Base-by-base conservation (phyloP, 2,113 vertebrate species). In the Arvicanthis niloticus region DNA sequence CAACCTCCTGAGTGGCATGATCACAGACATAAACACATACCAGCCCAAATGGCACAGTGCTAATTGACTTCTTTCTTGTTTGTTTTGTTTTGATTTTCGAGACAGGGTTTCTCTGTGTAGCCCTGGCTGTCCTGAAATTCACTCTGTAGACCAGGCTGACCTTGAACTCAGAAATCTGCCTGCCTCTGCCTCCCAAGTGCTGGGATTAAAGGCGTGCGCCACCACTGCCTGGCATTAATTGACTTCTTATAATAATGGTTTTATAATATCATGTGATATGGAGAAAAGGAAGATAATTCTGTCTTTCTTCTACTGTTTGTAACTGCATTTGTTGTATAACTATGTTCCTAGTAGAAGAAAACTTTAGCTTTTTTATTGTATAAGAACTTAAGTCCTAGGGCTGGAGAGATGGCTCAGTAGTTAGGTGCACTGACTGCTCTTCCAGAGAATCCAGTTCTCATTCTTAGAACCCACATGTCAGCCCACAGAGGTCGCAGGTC, bases 211-310 rank as follows among this genome's bases (percentile, higher is more conserved):
- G 51, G 51, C 10, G 51, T 10, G 48, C 48, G 48, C 48, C 51
- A 51, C 51, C 51, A 51, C 51, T 1, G 48, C 48, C 51, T 2
- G 51, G 51, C 51, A 51, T 51, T 51, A 51, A 48, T 48, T 16
- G 53, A 37, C 56, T 51, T 68, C 51, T 29, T 60, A 60, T 73
- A 34, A n/a, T 24, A 42, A 26, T 34, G 84, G 70, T 65, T 84
- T 85, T 84, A 26, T 45, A 75, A 26, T 53, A 75, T 12, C 10
- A 21, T 13, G 53, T 60, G 48, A 72, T 5, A 73, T 3, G n/a
- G 12, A 78, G 26, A 85, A 91, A 95, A 67, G 45, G 91, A 96
- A 73, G 29, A 73, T 34, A 76, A 70, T 40, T 72, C 17, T 60
- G 48, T 48, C 40, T 77, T 73, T 77, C 60, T 73, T 72, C 62